A percentile compares a stretch with the other conserved stretches of the same genome.
Conservation (phyloP, 2,888 invertebrate genomes). For the Acronicta aceris region DNA sequence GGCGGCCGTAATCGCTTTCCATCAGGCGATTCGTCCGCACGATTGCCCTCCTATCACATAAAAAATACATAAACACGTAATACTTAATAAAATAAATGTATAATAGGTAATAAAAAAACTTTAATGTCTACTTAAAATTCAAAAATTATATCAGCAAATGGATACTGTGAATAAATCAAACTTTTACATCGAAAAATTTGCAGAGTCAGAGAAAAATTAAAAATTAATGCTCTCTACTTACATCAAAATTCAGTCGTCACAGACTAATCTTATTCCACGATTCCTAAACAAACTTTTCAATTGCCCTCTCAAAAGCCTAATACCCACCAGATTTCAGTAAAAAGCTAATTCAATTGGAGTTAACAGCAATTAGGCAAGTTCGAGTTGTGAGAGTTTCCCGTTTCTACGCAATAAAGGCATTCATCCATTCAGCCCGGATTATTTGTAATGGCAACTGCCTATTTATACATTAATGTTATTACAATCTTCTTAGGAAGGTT, state of each 20-base stretch:
- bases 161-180: too few species aligned
- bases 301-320: constrained; percentile 17
- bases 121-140: too few species aligned
- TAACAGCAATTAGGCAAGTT: constrained; percentile 40
- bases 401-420: constrained; percentile 24
- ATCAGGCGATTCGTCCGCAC: too few species aligned
- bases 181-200: neutral
- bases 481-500: constrained; percentile 3
- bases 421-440: constrained; percentile 25
- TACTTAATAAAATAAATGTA: too few species aligned
- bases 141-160: too few species aligned
- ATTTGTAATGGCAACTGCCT: constrained; percentile 52
- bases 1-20: too few species aligned
- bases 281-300: constrained; percentile 29
- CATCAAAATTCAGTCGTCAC: constrained; percentile 18
- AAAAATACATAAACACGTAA: too few species aligned
- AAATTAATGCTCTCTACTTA: neutral
- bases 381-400: constrained; percentile 11
- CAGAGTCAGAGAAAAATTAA: constrained; percentile 23
- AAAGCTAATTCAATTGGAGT: constrained; percentile 39
- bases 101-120: too few species aligned
- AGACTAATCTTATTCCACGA: constrained; percentile 18
- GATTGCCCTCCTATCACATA: too few species aligned
- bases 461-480: constrained; percentile 47
- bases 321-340: constrained; percentile 31